A percentile compares a stretch with the other conserved stretches of the same genome.
Evolutionary conservation across 2,113 vertebrate genomes (phyloP).

Genomic region (Falcunculus frontatus): DNA sequence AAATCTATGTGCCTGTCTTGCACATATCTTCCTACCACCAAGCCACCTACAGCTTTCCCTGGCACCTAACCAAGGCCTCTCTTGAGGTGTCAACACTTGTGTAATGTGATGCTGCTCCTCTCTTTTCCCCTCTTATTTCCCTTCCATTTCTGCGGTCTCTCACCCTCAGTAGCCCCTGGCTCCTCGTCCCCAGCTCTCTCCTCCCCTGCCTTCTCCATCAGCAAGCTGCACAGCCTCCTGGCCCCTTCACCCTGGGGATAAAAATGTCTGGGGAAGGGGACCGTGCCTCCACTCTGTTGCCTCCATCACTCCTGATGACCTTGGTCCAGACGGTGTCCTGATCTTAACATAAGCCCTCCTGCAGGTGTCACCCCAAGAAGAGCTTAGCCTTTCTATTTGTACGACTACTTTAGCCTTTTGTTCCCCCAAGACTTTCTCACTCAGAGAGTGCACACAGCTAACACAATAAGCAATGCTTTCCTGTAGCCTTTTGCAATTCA

Average conservation of each 20-base stretch:
- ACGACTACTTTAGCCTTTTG: not conserved
- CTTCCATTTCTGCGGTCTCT: not conserved
- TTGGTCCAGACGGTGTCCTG: not conserved
- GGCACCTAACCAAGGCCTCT: not conserved
- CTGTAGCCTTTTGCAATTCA: not conserved
- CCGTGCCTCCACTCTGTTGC: fast-evolving
- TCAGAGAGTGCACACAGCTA: not conserved
- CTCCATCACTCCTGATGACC: not conserved
- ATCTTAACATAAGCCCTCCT: not conserved
- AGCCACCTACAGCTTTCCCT: not conserved
- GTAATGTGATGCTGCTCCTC: not conserved
- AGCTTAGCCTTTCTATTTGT: not conserved
- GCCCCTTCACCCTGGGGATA: fast-evolving
- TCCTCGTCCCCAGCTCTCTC: fast-evolving
- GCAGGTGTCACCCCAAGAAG: not conserved
- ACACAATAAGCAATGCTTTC: not conserved
- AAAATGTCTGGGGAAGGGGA: not conserved
- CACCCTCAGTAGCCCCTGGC: not conserved
- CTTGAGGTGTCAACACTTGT: not conserved
- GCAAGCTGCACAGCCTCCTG: fast-evolving
- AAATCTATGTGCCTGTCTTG: not conserved
- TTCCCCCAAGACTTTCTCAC: not conserved
- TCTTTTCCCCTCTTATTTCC: not conserved
- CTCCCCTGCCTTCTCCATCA: not conserved
- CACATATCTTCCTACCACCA: not conserved